phyloP scores from a whole-genome alignment of 1,140 invertebrate species.

The Linepithema humile region DNA sequence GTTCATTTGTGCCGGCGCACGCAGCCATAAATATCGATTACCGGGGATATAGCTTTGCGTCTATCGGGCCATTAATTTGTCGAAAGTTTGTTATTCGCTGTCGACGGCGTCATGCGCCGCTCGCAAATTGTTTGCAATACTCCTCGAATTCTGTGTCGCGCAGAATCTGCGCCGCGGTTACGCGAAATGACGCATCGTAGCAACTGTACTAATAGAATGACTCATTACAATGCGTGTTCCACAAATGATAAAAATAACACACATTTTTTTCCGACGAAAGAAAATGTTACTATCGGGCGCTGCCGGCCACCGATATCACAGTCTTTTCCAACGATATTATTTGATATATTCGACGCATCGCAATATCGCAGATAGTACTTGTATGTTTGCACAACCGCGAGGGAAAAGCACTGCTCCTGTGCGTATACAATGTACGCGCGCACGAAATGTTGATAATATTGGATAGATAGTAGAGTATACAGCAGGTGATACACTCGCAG shows the following conservation, averaged over 20 bases:
- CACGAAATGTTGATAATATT: not conserved
- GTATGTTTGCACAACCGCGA: not conserved
- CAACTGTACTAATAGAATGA: constrained; percentile 33
- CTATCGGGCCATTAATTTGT: constrained; percentile 58
- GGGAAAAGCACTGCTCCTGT: not conserved
- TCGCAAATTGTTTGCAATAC: constrained; percentile 55
- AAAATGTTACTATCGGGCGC: too few species aligned
- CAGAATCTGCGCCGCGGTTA: constrained; percentile 45
- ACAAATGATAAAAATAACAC: not conserved
- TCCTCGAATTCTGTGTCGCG: constrained; percentile 47
- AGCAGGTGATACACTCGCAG: not conserved
- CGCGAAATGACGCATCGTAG: constrained; percentile 32
- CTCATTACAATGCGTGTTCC: not conserved
- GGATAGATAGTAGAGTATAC: not conserved
- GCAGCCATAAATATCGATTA: constrained; percentile 57
- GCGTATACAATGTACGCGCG: not conserved
- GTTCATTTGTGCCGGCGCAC: constrained; percentile 56
- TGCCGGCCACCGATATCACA: not conserved
- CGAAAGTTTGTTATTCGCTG: constrained; percentile 52
- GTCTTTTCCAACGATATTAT: not conserved
- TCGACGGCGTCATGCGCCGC: constrained; percentile 41
- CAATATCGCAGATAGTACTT: constrained; percentile 6
- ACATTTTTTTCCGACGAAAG: too few species aligned
- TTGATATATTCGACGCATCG: not conserved
- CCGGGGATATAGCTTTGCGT: constrained; percentile 42